phyloP scores from a whole-genome alignment of 2,113 vertebrate genomes.

The Nothocercus julius region DNA sequence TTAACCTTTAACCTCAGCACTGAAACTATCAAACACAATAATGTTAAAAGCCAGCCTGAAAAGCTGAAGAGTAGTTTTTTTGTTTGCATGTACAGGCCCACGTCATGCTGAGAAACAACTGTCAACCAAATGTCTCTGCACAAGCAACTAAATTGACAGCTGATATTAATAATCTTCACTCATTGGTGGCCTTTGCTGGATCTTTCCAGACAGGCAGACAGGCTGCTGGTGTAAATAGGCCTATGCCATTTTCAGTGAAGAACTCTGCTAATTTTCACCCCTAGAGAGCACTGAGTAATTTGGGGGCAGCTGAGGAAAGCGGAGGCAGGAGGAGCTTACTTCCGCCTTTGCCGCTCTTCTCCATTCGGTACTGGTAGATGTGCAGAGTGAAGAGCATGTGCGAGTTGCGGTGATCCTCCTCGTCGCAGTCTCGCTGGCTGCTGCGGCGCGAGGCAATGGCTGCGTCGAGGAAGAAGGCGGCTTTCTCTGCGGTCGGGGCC shows the following conservation, averaged over 20 bases:
- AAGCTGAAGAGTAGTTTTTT: not conserved
- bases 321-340: slow-evolving; percentile 80
- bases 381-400: slow-evolving; percentile 99
- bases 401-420: slow-evolving; percentile 94
- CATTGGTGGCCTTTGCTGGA: not conserved
- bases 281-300: not conserved
- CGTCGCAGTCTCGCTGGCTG: slow-evolving; percentile 84
- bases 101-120: not conserved
- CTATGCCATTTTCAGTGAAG: not conserved
- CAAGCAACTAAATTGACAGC: not conserved
- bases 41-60: not conserved
- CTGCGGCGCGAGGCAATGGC: slow-evolving; percentile 91
- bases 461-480: slow-evolving; percentile 93
- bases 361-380: slow-evolving; percentile 99
- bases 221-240: not conserved
- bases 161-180: not conserved
- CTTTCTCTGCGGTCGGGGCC: slow-evolving; percentile 93
- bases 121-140: not conserved
- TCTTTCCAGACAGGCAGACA: not conserved
- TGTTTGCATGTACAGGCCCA: not conserved
- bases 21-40: not conserved
- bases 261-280: not conserved
- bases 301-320: not conserved
- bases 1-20: not conserved
- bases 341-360: slow-evolving; percentile 94